These are phyloP conservation scores for Tragopan temminckii DNA, from an alignment of 2,797 vertebrate genomes.

Conservation along the genomic window DNA sequence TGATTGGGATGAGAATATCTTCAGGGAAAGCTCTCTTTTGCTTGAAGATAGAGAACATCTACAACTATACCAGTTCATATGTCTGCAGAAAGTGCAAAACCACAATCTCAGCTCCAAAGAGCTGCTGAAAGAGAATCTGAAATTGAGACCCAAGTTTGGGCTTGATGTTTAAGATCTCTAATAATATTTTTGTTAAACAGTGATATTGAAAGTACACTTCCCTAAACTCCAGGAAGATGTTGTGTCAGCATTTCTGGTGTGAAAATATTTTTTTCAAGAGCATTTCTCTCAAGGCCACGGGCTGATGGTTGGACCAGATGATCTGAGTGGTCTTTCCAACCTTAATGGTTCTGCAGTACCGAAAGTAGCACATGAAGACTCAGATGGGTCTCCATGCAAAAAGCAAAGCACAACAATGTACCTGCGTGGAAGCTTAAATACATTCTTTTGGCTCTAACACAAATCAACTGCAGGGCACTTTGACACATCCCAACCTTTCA, in stretches of 20 bases:
- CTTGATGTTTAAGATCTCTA: not conserved
- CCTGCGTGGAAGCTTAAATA: not conserved
- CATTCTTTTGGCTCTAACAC: conserved; percentile 45
- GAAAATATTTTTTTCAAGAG: not conserved
- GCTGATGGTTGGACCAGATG: too few species aligned
- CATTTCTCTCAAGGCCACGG: too few species aligned
- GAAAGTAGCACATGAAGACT: not conserved
- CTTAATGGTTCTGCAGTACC: not conserved
- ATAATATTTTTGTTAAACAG: not conserved
- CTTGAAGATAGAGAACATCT: not conserved
- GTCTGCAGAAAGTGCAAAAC: not conserved
- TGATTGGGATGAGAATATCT: not conserved
- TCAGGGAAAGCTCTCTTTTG: not conserved
- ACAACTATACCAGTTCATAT: rapidly evolving
- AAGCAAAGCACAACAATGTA: not conserved
- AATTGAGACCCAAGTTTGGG: not conserved
- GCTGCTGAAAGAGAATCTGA: not conserved
- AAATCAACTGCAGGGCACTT: conserved; percentile 58
- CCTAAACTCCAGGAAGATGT: not conserved
- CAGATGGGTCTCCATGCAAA: not conserved
- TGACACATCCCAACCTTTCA: conserved; percentile 69
- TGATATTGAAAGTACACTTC: not conserved
- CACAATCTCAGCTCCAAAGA: not conserved
- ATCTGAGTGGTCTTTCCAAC: too few species aligned
- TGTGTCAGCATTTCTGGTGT: not conserved